Evolutionary conservation across 2,888 invertebrate genomes (phyloP).

Genomic region (Chirona hameri): DNA sequence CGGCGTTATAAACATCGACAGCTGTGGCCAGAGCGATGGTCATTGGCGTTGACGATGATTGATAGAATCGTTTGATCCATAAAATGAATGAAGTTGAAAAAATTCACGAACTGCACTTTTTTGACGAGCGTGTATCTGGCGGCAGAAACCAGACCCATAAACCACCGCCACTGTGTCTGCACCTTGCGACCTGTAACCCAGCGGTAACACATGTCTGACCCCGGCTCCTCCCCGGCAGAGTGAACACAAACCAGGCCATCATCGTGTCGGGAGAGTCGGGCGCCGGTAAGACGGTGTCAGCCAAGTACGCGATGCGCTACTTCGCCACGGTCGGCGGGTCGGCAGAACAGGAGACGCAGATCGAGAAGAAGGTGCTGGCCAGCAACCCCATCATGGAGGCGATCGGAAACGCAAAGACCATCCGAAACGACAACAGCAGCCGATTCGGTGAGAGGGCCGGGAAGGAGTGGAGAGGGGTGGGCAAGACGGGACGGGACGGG

Average conservation of each 20-base stretch:
- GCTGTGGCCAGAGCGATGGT: too few species aligned
- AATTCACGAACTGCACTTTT: too few species aligned
- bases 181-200: too few species aligned
- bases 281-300: slow-evolving; percentile 97
- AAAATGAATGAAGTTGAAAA: too few species aligned
- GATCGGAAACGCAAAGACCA: slow-evolving; percentile 97
- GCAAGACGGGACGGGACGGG: too few species aligned
- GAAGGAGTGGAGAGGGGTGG: background rate
- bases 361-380: slow-evolving; percentile 89
- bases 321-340: slow-evolving; percentile 95
- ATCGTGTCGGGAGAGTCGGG: slow-evolving; percentile 93
- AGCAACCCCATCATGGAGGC: slow-evolving; percentile 99
- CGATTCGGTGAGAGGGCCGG: slow-evolving; percentile 74
- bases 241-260: slow-evolving; percentile 57
- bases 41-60: too few species aligned
- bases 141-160: too few species aligned
- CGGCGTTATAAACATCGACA: too few species aligned
- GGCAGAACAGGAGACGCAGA: slow-evolving; percentile 66
- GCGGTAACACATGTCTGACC: too few species aligned
- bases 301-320: slow-evolving; percentile 97
- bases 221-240: slow-evolving; percentile 46
- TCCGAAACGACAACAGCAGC: slow-evolving; percentile 95
- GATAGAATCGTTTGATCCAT: too few species aligned
- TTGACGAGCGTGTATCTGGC: too few species aligned
- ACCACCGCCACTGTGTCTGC: too few species aligned